Conservation (phyloP, 2,113 vertebrate genomes). For the Syngnathoides biaculeatus region DNA sequence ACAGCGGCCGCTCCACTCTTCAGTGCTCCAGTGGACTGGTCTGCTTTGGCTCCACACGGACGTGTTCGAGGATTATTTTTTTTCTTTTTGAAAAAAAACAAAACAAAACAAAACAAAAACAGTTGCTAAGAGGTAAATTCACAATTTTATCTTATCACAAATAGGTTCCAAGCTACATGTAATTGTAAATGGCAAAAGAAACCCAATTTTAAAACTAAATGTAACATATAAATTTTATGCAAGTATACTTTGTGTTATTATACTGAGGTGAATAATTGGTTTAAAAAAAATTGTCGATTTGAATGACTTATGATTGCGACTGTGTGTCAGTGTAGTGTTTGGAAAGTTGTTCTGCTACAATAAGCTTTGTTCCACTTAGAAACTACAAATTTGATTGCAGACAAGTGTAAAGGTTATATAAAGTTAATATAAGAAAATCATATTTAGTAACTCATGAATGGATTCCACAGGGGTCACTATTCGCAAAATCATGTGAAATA, state of each 20-base stretch:
- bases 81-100: neutral
- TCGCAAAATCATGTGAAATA: neutral
- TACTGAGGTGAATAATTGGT: neutral
- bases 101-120: neutral
- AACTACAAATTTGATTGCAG: neutral
- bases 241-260: neutral
- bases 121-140: neutral
- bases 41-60: neutral
- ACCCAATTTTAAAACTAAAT: neutral
- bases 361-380: neutral
- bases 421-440: neutral
- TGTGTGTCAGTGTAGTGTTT: neutral
- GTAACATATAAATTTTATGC: neutral
- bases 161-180: neutral
- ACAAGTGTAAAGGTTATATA: neutral
- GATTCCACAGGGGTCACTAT: neutral
- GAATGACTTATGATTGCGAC: neutral
- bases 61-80: conserved; percentile 24
- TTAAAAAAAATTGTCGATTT: neutral
- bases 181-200: neutral
- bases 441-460: neutral
- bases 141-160: neutral
- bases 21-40: neutral
- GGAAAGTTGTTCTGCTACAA: neutral
- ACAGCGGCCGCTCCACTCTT: conserved; percentile 42